A percentile compares a stretch with the other conserved stretches of the same genome.
phyloP scores from a whole-genome alignment of 2,797 vertebrate species.

The Phalanger gymnotis region DNA sequence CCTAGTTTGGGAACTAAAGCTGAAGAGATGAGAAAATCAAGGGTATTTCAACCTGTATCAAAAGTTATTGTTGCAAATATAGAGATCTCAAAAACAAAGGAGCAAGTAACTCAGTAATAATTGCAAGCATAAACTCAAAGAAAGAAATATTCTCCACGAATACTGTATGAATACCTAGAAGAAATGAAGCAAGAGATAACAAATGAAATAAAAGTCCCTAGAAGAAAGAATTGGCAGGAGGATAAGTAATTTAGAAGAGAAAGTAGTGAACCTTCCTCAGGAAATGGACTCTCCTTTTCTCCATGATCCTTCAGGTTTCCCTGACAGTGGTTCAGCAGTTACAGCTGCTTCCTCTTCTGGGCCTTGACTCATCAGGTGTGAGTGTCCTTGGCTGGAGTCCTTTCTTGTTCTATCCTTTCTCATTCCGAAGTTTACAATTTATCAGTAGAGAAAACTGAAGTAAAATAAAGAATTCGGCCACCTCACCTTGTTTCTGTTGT shows the following conservation, averaged over 20 bases:
- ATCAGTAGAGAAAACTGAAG: background rate
- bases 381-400: too few species aligned
- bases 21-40: background rate
- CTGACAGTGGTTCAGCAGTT: background rate
- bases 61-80: too few species aligned
- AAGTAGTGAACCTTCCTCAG: background rate
- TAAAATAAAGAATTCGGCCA: background rate
- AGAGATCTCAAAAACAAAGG: background rate
- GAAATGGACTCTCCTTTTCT: background rate
- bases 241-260: background rate
- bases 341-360: background rate
- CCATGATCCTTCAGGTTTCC: background rate
- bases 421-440: background rate
- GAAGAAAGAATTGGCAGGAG: background rate
- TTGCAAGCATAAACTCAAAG: background rate
- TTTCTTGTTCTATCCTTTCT: background rate
- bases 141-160: background rate
- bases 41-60: background rate
- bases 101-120: background rate
- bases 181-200: background rate
- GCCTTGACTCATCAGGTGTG: background rate
- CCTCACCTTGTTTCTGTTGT: background rate
- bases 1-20: background rate
- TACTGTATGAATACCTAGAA: background rate
- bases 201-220: background rate